A percentile compares a stretch with the other conserved stretches of the same genome.
Conservation (phyloP, 1,140 invertebrate genomes). For the Asbolus verrucosus region DNA sequence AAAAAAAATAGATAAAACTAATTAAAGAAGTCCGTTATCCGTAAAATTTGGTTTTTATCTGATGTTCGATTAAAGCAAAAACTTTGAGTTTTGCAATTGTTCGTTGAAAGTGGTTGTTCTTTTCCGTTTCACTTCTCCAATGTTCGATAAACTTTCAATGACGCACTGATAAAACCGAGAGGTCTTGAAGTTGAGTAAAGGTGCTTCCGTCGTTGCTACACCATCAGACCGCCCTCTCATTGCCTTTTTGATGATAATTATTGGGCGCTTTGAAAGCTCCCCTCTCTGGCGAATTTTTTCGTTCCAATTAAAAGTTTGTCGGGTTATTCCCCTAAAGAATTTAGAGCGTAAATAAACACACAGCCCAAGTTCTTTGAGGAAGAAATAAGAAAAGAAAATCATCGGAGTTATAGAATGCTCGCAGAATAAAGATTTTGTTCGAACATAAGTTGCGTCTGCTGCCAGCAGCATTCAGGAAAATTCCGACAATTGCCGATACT, state of each 20-base stretch:
- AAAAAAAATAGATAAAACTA: too few relatives aligned
- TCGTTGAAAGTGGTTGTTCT: constrained; percentile 1
- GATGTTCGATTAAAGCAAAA: too few relatives aligned
- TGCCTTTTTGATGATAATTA: constrained; percentile 1
- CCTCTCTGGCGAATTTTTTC: not conserved
- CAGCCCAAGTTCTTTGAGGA: not conserved
- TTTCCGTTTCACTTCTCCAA: not conserved
- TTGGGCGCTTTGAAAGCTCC: not conserved
- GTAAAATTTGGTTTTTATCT: too few relatives aligned
- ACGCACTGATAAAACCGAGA: not conserved
- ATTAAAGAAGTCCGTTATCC: too few relatives aligned
- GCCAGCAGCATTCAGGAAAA: constrained; percentile 1
- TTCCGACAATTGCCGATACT: not conserved
- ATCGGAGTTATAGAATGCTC: not conserved
- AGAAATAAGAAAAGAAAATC: constrained; percentile 26
- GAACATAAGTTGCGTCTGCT: not conserved
- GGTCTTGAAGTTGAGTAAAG: not conserved
- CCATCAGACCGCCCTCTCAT: too few relatives aligned
- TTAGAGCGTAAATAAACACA: constrained; percentile 10
- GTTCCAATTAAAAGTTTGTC: constrained; percentile 17
- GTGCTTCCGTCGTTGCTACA: not conserved
- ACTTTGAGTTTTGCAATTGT: too few relatives aligned
- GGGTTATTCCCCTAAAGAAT: constrained; percentile 3
- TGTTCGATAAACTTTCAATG: not conserved
- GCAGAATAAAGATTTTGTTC: constrained; percentile 1